Evolutionary conservation across 1,140 invertebrate genomes (phyloP).

Genomic region (Pogonomyrmex barbatus): DNA sequence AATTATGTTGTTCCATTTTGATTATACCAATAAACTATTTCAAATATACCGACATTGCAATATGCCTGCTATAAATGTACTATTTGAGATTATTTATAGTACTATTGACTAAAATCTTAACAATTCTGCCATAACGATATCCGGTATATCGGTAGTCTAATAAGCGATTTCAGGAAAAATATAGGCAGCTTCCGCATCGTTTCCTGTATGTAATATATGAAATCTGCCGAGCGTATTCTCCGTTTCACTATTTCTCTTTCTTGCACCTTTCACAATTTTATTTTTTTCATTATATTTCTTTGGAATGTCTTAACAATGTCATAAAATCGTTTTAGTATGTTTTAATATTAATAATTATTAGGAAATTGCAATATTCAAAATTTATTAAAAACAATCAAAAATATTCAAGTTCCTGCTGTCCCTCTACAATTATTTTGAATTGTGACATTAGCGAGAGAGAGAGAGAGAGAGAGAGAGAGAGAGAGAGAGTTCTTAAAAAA

Average conservation of each 20-base stretch:
- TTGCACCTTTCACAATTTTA: conserved; percentile 51
- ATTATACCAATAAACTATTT: neutral
- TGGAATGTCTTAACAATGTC: neutral
- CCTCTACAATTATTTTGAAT: too few species aligned
- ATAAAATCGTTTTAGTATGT: conserved; percentile 28
- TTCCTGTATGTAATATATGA: conserved; percentile 75
- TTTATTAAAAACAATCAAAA: neutral
- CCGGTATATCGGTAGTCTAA: neutral
- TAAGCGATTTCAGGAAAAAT: conserved; percentile 59
- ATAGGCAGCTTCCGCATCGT: conserved; percentile 74
- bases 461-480: too few species aligned
- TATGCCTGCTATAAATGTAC: neutral
- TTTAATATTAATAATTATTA: neutral
- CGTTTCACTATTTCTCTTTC: conserved; percentile 1
- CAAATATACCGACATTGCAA: neutral
- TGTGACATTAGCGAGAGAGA: too few species aligned
- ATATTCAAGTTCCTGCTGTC: neutral
- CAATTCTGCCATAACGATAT: conserved; percentile 30
- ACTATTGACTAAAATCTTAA: neutral
- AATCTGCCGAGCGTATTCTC: conserved; percentile 63
- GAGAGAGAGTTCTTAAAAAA: too few species aligned
- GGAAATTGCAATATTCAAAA: conserved; percentile 4
- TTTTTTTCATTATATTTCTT: conserved; percentile 40
- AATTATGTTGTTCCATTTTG: neutral
- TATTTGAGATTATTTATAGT: conserved; percentile 4